phyloP scores from a whole-genome alignment of 2,113 vertebrate genomes.

The Xiphophorus hellerii region DNA sequence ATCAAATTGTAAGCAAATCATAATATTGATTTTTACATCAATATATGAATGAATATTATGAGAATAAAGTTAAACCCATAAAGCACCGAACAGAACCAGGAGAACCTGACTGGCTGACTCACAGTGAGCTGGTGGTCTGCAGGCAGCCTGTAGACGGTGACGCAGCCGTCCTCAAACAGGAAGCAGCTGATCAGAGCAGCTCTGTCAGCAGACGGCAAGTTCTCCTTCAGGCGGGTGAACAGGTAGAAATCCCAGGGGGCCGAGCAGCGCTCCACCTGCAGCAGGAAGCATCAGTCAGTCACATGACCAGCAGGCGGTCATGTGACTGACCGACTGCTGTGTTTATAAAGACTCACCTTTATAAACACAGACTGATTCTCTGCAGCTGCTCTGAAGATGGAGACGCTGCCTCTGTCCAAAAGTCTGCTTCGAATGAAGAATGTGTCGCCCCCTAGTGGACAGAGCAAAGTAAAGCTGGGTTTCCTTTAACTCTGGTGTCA shows the following conservation, averaged over 20 bases:
- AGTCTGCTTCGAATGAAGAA: constrained; percentile 7
- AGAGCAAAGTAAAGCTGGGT: too few species aligned
- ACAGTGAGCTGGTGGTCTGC: constrained; percentile 7
- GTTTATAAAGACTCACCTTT: constrained; percentile 20
- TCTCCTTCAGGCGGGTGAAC: constrained; percentile 23
- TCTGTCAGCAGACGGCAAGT: rapidly evolving
- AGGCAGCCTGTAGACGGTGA: constrained; percentile 15
- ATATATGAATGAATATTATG: too few species aligned
- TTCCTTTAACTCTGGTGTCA: too few species aligned
- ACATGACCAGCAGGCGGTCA: too few species aligned
- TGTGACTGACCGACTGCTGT: too few species aligned
- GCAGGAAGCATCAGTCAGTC: neutral
- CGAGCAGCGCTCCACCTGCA: constrained; percentile 30
- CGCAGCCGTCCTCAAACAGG: constrained; percentile 35
- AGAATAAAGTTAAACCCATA: too few species aligned
- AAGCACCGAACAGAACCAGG: too few species aligned
- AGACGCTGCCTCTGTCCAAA: constrained; percentile 4
- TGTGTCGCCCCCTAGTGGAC: constrained; percentile 24
- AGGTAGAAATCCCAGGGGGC: constrained; percentile 42
- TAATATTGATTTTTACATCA: too few species aligned
- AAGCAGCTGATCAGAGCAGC: constrained; percentile 49
- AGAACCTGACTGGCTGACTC: neutral
- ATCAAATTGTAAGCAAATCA: too few species aligned
- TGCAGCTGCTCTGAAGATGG: neutral
- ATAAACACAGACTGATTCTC: neutral